phyloP scores from a whole-genome alignment of 2,113 vertebrate species.

The Triplophysa rosa region DNA sequence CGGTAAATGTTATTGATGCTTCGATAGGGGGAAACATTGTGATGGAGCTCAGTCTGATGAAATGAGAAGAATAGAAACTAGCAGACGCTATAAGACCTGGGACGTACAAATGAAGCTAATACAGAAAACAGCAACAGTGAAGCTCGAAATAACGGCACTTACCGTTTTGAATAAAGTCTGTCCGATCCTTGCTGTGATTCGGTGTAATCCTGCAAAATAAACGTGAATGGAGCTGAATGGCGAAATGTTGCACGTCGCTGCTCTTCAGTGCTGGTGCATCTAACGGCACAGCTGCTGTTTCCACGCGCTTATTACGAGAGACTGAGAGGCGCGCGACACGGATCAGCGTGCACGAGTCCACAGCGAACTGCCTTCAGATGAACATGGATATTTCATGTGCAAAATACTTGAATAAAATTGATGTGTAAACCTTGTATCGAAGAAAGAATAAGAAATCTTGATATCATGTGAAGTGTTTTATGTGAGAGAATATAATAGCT shows the following conservation, averaged over 20 bases:
- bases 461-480: not conserved
- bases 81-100: constrained; percentile 25
- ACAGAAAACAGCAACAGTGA: constrained; percentile 5
- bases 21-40: constrained; percentile 20
- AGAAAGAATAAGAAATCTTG: not conserved
- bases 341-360: constrained; percentile 54
- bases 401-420: not conserved
- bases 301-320: constrained; percentile 42
- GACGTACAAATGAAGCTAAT: constrained; percentile 6
- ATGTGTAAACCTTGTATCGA: not conserved
- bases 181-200: constrained; percentile 11
- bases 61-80: constrained; percentile 28
- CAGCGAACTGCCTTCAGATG: constrained; percentile 34
- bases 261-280: constrained; percentile 50
- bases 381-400: constrained; percentile 49
- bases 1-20: constrained; percentile 6
- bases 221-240: constrained; percentile 14
- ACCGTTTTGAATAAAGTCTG: constrained; percentile 39
- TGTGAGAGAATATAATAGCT: too few relatives aligned
- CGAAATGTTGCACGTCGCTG: not conserved
- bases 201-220: constrained; percentile 34
- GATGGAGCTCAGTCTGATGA: constrained; percentile 34
- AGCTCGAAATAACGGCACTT: constrained; percentile 32
- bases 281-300: constrained; percentile 54
- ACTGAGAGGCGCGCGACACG: constrained; percentile 58